Conservation (phyloP, 2,888 invertebrate genomes). For the Incurvaria masculella region DNA sequence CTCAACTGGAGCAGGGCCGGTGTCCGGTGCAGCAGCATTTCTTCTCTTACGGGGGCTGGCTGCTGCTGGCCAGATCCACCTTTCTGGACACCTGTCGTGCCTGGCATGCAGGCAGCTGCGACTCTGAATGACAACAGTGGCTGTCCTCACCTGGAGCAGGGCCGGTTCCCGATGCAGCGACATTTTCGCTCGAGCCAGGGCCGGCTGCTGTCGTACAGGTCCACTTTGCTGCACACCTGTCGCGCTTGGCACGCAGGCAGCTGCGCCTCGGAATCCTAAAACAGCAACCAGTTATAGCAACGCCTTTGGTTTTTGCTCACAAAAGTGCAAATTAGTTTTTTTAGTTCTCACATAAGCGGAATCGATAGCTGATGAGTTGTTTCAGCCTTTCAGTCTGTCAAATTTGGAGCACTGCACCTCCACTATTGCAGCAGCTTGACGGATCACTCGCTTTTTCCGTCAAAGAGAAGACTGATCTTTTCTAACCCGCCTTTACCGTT, state of each 20-base stretch:
- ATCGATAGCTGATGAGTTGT: too few species aligned
- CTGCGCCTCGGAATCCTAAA: constrained; percentile 75
- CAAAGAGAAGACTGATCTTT: too few species aligned
- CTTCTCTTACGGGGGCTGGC: constrained; percentile 80
- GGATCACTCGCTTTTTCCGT: too few species aligned
- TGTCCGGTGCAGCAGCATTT: constrained; percentile 77
- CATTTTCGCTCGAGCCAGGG: constrained; percentile 89
- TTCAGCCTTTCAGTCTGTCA: too few species aligned
- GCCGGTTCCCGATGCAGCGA: constrained; percentile 67
- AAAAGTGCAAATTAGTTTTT: too few species aligned
- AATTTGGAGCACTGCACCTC: too few species aligned
- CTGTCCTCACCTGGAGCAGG: constrained; percentile 61
- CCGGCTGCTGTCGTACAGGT: constrained; percentile 69
- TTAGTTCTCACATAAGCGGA: too few species aligned
- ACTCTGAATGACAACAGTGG: constrained; percentile 29
- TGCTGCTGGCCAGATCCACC: constrained; percentile 75
- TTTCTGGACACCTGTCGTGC: constrained; percentile 82
- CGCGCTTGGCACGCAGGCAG: constrained; percentile 74
- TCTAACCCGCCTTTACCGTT: too few species aligned
- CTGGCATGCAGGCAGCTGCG: constrained; percentile 75
- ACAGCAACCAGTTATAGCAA: too few species aligned
- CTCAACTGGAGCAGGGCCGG: constrained; percentile 68
- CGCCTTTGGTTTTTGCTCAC: too few species aligned
- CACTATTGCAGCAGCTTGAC: too few species aligned
- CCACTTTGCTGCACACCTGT: constrained; percentile 85